phyloP scores from a whole-genome alignment of 2,113 vertebrate species.

The Gymnogyps californianus region DNA sequence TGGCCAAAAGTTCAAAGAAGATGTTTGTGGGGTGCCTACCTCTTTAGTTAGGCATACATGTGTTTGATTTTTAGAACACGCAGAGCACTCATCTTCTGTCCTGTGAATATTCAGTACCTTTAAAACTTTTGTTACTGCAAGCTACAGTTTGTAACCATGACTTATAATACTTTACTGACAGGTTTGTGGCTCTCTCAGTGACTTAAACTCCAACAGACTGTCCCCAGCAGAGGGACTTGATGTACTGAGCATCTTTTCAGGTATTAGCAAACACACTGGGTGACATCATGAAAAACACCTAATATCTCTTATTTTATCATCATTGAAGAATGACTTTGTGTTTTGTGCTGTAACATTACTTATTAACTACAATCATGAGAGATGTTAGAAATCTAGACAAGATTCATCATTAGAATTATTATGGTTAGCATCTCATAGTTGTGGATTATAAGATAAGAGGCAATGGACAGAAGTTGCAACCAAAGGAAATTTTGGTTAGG shows the following conservation, averaged over 20 bases:
- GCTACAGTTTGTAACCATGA: background rate
- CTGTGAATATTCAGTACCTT: background rate
- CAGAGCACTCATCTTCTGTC: background rate
- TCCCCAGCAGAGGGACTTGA: background rate
- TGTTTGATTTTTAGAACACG: background rate
- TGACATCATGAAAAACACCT: background rate
- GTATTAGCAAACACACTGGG: background rate
- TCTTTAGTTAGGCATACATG: background rate
- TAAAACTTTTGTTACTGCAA: background rate
- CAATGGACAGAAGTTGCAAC: background rate
- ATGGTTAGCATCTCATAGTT: background rate
- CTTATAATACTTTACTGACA: background rate
- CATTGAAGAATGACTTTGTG: background rate
- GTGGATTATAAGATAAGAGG: background rate
- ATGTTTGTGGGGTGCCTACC: background rate
- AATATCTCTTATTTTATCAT: background rate
- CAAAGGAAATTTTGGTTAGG: background rate
- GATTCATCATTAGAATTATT: background rate
- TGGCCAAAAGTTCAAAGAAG: background rate
- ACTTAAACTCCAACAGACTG: background rate
- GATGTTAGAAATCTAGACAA: background rate
- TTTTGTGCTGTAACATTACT: accelerated
- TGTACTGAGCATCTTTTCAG: background rate
- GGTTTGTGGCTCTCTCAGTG: background rate
- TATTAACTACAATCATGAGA: background rate